Base-by-base conservation (phyloP, 1,140 invertebrate species). In the Pseudomyrmex flavicornis region DNA sequence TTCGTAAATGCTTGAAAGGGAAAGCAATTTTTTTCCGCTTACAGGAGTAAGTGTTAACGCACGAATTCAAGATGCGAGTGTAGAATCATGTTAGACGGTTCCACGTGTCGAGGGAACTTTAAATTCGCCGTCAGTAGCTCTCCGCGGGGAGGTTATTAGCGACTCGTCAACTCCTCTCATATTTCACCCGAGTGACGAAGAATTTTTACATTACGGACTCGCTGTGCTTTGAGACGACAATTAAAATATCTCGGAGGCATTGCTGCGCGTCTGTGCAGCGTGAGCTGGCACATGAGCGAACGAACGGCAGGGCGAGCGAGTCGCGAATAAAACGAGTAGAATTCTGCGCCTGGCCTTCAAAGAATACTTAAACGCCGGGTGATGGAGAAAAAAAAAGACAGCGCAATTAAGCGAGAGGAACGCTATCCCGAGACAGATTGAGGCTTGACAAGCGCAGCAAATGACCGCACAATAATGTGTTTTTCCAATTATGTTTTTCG, bases 221-320 rank as follows among this genome's bases (percentile, higher is more conserved):
- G 72, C 75, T 68, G 75, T 79, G 83, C 87, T 90, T 90, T 89
- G 89, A 90, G 84, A 61, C 83, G 90, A 90, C 90, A 90, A 90
- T 90, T 90, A 90, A 90, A 90, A 90, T 90, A 90, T 90, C 90
- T 90, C 85, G 63, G 88, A 70, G 82, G 85, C 88, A 83, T 88
- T 87, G 88, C 70, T 84, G 82, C 84, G 90, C 74, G 48, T 66
- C 62, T 83, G 85, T 86, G 79, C 72, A 44, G 84, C 84, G 50
- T 84, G 87, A 84, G 87, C 72, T 88, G 87, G 80, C 84, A 58
- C 46, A 52, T 35, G 69, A 69, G 77, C 82, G 82, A 77, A 35
- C 52, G 54, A n/a, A 68, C 58, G 61, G 52, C 65, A 82, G 69
- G 79, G 79, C 35, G 13, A 20, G 62, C 54, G 58, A 52, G 74